These are phyloP conservation scores for Malurus elegans DNA, from an alignment of 2,113 vertebrate genomes.

Conservation along the genomic window DNA sequence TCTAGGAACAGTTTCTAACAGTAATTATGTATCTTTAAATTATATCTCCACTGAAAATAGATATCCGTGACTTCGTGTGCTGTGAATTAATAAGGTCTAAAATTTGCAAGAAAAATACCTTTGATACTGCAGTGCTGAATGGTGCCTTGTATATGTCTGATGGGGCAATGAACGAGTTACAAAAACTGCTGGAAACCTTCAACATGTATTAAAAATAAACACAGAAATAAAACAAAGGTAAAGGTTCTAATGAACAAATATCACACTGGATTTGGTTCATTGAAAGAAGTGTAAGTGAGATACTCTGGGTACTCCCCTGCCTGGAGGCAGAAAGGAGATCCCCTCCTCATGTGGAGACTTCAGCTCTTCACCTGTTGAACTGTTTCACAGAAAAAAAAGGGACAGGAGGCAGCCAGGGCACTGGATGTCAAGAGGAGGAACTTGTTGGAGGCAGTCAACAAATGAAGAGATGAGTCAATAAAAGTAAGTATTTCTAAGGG, in stretches of 20 bases:
- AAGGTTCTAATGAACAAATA: neutral
- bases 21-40: neutral
- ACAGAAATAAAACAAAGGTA: neutral
- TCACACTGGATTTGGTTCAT: neutral
- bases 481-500: neutral
- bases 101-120: neutral
- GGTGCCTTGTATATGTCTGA: neutral
- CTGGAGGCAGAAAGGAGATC: neutral
- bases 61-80: neutral
- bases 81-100: neutral
- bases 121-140: neutral
- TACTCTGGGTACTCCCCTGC: neutral
- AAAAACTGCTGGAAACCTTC: neutral
- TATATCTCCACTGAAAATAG: neutral
- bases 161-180: accelerated
- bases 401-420: neutral
- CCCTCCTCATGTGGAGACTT: neutral
- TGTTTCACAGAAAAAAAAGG: neutral
- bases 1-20: neutral
- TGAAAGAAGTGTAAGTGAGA: neutral
- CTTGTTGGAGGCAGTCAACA: neutral
- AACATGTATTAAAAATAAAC: neutral
- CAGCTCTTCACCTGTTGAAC: neutral
- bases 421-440: neutral
- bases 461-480: neutral